Base-by-base conservation (phyloP, 2,113 vertebrate genomes). In the Sula dactylatra region DNA sequence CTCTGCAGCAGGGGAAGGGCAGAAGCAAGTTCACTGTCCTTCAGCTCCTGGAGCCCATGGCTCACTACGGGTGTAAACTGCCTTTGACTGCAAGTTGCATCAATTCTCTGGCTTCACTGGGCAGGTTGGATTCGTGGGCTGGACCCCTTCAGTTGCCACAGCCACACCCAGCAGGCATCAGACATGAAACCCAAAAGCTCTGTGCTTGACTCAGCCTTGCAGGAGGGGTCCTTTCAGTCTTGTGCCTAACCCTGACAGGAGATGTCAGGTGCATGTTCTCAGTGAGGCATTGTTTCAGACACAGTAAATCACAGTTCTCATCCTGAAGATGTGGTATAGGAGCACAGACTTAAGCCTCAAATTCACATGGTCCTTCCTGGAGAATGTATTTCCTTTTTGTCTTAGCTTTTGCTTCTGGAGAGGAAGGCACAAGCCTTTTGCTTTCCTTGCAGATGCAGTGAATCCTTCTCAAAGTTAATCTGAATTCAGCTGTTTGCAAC, bases 71-170 rank as follows among this genome's bases (percentile, higher is more conserved):
- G 2, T 62, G 9, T 18, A 44, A 73, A 20, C 32, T 76, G 32
- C 47, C 25, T 67, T 59, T 34, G 32, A 27, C 26, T 80, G 87
- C 29, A 56, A 32, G 18, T 49, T 2, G 1, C 21, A 9, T 89
- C 34, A 24, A 0, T 38, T 70, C 70, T 69, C 36, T 55, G 32
- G 32, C 36, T 9, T 21, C 3, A 1, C 7, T 52, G 13, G 6
- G 8, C 24, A 83, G 31, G 8, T 1, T 52, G 49, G 44, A 38
- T 47, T 76, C 0, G 1, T 1, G 5, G 34, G 13, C 44, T 52
- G 49, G 47, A 50, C n/a, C 22, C 11, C 34, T 86, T 77, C 67
- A 61, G 38, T 29, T 79, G 61, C 56, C 34, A 7, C 3, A 36
- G 31, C 18, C 26, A 73, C 16, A 13, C 27, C 16, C 36, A 78